Conservation (phyloP, 2,797 vertebrate species). For the Diceros bicornis region DNA sequence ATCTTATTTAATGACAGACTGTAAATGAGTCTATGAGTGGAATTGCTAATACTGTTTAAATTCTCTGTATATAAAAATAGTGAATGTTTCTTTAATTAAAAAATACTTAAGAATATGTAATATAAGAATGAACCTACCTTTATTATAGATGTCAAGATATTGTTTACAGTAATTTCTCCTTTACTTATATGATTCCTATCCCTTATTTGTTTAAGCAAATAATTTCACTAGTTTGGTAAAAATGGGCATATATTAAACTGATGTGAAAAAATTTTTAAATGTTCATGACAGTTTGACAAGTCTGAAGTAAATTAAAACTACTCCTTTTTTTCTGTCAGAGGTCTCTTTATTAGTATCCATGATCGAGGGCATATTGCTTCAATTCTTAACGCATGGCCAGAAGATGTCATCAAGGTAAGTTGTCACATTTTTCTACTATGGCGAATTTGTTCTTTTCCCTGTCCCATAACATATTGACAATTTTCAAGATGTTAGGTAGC, state of each 20-base stretch:
- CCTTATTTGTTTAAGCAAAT: constrained; percentile 38
- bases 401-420: constrained; percentile 94
- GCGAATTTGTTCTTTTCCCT: constrained; percentile 12
- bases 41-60: constrained; percentile 28
- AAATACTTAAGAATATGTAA: constrained; percentile 12
- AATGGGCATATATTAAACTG: neutral
- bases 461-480: neutral
- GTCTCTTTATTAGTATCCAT: constrained; percentile 97
- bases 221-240: constrained; percentile 54
- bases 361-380: constrained; percentile 95
- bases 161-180: neutral
- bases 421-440: constrained; percentile 20
- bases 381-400: constrained; percentile 97
- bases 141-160: neutral
- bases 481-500: neutral
- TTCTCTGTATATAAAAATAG: neutral
- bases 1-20: constrained; percentile 43
- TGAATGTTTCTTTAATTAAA: constrained; percentile 41
- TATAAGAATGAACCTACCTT: neutral
- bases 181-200: neutral
- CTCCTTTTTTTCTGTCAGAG: constrained; percentile 89
- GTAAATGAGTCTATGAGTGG: neutral
- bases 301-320: constrained; percentile 60
- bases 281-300: constrained; percentile 11
- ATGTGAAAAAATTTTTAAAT: neutral